These are phyloP conservation scores for Orchesellides sinensis DNA, from an alignment of 2,888 invertebrate genomes.

Conservation along the genomic window DNA sequence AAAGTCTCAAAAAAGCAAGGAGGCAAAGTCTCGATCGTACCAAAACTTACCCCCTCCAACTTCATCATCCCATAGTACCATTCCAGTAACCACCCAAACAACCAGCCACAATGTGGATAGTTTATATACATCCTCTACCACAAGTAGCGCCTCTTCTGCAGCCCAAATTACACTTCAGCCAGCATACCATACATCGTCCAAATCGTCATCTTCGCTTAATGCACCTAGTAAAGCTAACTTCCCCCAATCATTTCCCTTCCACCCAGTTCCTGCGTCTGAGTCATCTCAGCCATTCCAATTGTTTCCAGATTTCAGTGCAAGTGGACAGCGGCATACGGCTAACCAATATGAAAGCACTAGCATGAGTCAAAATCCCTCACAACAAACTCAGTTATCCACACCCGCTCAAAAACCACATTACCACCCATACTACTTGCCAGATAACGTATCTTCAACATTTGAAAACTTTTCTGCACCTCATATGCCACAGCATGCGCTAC, in stretches of 20 bases:
- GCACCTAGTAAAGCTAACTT: neutral
- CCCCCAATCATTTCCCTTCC: constrained; percentile 9
- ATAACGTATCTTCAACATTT: constrained; percentile 24
- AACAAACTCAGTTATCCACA: neutral
- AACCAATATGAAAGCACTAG: neutral
- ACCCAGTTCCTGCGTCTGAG: neutral
- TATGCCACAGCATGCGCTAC: neutral
- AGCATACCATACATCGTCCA: neutral
- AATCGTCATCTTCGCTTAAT: neutral
- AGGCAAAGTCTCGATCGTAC: neutral
- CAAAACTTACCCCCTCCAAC: neutral
- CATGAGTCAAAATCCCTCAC: neutral
- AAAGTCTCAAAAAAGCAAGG: constrained; percentile 8
- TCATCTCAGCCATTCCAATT: constrained; percentile 37
- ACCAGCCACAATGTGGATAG: neutral
- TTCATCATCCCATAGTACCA: neutral
- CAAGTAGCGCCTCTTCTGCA: neutral
- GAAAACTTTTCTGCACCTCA: neutral
- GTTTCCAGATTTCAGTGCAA: constrained; percentile 43
- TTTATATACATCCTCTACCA: neutral
- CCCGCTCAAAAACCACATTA: constrained; percentile 23
- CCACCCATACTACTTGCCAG: constrained; percentile 49
- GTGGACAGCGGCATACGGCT: neutral
- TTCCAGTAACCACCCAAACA: neutral
- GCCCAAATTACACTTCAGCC: neutral